These are phyloP conservation scores for Zygothrica quintamaculata DNA, from an alignment of 2,888 invertebrate species.

Conservation along the genomic window DNA sequence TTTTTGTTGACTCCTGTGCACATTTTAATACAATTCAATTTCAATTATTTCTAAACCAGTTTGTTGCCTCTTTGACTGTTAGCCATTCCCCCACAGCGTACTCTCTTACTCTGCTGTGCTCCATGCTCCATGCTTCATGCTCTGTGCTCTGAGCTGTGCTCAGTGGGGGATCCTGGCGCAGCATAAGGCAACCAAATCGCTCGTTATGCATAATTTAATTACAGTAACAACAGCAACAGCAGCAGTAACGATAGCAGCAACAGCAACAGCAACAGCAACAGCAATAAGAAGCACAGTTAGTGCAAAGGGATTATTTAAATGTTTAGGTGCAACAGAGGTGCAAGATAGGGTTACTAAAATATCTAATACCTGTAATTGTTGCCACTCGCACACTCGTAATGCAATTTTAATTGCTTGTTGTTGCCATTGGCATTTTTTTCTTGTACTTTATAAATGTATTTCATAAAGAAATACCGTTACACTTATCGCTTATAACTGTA, in stretches of 20 bases:
- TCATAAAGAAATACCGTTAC: slow-evolving; percentile 48
- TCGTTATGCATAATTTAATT: slow-evolving; percentile 70
- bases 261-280: slow-evolving; percentile 20
- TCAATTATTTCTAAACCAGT: slow-evolving; percentile 67
- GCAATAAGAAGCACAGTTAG: background rate
- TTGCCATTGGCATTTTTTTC: slow-evolving; percentile 8
- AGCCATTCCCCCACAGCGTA: background rate
- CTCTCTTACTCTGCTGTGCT: slow-evolving; percentile 5
- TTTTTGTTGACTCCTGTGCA: slow-evolving; percentile 48
- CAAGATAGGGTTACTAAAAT: slow-evolving; percentile 11
- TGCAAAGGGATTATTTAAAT: slow-evolving; percentile 47
- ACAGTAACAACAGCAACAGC: slow-evolving; percentile 35
- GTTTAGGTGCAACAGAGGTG: slow-evolving; percentile 29
- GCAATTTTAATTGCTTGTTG: slow-evolving; percentile 63
- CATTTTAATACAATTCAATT: slow-evolving; percentile 70
- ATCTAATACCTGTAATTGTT: slow-evolving; percentile 29
- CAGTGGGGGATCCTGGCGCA: slow-evolving; percentile 32
- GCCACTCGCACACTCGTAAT: slow-evolving; percentile 38
- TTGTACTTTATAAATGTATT: slow-evolving; percentile 32
- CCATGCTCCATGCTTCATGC: background rate
- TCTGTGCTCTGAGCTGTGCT: slow-evolving; percentile 25
- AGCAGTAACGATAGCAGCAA: background rate
- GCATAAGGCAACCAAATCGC: slow-evolving; percentile 48
- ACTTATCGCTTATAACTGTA: slow-evolving; percentile 33
- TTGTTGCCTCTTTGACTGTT: background rate